Base-by-base conservation (phyloP, 1,140 invertebrate species). In the Chironomus striatipennis region DNA sequence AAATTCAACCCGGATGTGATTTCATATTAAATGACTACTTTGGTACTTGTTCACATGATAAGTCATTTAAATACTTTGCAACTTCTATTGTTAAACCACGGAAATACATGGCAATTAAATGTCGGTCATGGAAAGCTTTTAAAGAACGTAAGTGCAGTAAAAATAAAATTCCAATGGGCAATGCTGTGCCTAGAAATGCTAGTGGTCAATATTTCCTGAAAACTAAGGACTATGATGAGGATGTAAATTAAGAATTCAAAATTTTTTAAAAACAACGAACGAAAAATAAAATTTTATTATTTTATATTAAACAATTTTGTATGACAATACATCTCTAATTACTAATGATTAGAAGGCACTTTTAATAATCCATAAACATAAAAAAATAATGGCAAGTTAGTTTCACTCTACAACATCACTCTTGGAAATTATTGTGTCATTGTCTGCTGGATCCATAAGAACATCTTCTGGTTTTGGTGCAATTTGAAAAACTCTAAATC, bases 1-100 rank as follows among this genome's bases (percentile, higher is more conserved):
- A 87, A 0, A 80, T 85, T 0, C 92, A 94, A 79, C 92, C 91
- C 0, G 92, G 92, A 7, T 95, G 93, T 79, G 88, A 83, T 42
- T 86, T 87, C 42, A 21, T 84, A 0, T 78, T 83, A 2, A 83
- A 87, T 79, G 77, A 86, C 5, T 34, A 34, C 67, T 83, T 84
- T 42, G 86, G 86, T 88, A 87, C 87, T 15, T 92, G 91, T 79
- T 92, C 90, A 78, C 91, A 93, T 77, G 88, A 88, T 73, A 83
- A 90, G 73, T 86, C 90, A 0, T 87, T 87, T 75, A 81, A 86
- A 73, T 92, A 88, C 77, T 92, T 88, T 76, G 87, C 84, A 0
- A 89, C 91, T 80, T 90, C 90, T 17, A 87, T 93, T 17, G 81
- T 84, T 43, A 84, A 85, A 1, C 81, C 84, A 4, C 81, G 80